Evolutionary conservation across 2,113 vertebrate species (phyloP), one percentile per base, ranked within the genome.

Genomic region (Scolopax mira): DNA sequence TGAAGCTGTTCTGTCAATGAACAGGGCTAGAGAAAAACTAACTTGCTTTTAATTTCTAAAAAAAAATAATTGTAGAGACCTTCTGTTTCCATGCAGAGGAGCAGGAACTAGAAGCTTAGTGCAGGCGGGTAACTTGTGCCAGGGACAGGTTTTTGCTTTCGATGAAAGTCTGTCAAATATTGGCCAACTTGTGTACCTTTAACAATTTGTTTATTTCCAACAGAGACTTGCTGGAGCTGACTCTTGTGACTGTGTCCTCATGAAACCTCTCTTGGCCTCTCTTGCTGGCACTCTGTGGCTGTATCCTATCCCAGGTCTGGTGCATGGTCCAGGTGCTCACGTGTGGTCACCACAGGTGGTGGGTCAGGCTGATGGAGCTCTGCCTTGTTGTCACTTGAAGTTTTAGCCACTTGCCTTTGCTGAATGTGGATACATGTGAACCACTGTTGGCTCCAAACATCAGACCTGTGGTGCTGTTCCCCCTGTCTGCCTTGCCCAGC

Each of bases 91-190:
- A 49, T 66, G 74, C 0, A 1, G 82, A 95, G 85, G 64, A 91
- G 60, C 85, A 58, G 85, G 79, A 90, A 37, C 82, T 77, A 42
- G 54, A 77, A 73, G 79, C 79, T 72, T 27, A 61, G 79, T 66
- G 37, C 62, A 66, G 49, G 71, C 16, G 1, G 66, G 3, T 69
- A 69, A 14, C 66, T 85, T 46, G 82, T 96, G 95, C 92, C 92
- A 96, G 82, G 71, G 94, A 91, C 67, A 93, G 54, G n/a, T 79
- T 94, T 96, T 85, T 91, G 95, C 96, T 97, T 97, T 96, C 90
- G 7, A 94, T 82, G 96, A 97, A 96, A 95, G 49, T 88, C 90
- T 95, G 85, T n/a, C 5, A 7, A 85, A 35, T 92, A 77, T 88
- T 85, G 94, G 92, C 94, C 90, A 94, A 86, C 67, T 90, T 16